Evolutionary conservation across 2,113 vertebrate species (phyloP), one percentile per base, ranked within the genome.

Genomic region (Chaetodon auriga): DNA sequence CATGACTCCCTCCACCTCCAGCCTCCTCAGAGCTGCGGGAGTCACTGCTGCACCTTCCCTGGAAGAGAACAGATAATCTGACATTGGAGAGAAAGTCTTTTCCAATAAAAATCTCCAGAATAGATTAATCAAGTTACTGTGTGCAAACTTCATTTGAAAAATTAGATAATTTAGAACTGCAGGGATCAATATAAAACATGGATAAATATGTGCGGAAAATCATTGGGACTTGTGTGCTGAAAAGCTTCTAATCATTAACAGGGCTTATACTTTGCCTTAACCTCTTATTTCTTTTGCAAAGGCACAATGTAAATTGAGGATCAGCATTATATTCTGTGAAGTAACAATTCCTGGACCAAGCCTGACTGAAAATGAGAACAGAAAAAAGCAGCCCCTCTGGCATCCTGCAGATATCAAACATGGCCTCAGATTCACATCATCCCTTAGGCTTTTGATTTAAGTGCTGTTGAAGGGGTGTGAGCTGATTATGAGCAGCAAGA

Each of bases 21-120:
- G 87, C 88, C 83, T 94, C 95, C 11, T 94, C 94, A 1, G 91
- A 94, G 81, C 93, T 93, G 68, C 25, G 86, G 21, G 93, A 94
- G 75, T 89, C 89, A 75, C 91, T 92, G 89, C 92, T 91, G 71
- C 78, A 86, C 35, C 87, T 81, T 65, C 85, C 86, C 89, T 95
- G 66, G 23, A 79, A 71, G 36, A 75, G 19, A 76, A 57, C 16
- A 80, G 19, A 87, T 8, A n/a, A 77, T 36, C 12, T 60, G 30
- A 82, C 25, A 46, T 49, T 79, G 23, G 76, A 58, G 15, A 57
- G 5, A 46, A 57, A 51, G 48, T 41, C 6, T 8, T 63, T 62
- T 55, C 18, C 0, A 18, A 69, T 38, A 36, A n/a, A 58, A n/a
- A 58, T 57, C 18, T 35, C 5, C 21, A 10, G 43, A 9, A 60